Base-by-base conservation (phyloP, 2,113 vertebrate species). In the Maccullochella peelii region DNA sequence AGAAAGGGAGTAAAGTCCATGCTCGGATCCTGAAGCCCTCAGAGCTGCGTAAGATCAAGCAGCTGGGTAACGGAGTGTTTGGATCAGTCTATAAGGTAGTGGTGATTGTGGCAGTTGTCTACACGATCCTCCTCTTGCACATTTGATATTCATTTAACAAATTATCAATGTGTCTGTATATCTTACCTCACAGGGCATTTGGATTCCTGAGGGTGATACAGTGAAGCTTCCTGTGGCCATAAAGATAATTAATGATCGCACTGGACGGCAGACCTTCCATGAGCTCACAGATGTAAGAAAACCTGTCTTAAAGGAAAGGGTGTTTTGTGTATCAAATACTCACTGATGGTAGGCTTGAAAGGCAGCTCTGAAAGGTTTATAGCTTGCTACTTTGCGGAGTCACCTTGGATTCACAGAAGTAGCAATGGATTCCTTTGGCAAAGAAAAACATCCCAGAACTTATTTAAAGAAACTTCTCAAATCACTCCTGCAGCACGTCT, bases 181-280 rank as follows among this genome's bases (percentile, higher is more conserved):
- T 73, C 27, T 77, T 72, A 20, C 73, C 33, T 90, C n/a, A 30
- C 85, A 98, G 98, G 97, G 98, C 4, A 42, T 97, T 61, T 98
- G 97, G 97, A 98, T 98, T 88, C 98, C 98, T 3, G 97, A 98
- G 6, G 96, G 98, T 0, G 97, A 98, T 70, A 97, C 97, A 11
- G 95, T 99, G 86, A 99, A 98, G 94, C 97, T 98, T 86, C 98
- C 98, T 30, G 98, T 99, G 76, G 97, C 97, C 77, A 98, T 99
- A 87, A 99, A 98, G 92, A 96, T 97, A 11, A 96, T 97, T 77
- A 94, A 96, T 72, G 97, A 98, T 82, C 96, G 95, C 77, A 96
- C 92, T 14, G 96, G 97, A 30, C 93, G 95, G 69, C 97, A 97
- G 61, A 95, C 94, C n/a, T 98, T 97, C 90, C 92, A 94, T 36